Base-by-base conservation (phyloP, 1,140 invertebrate species). In the Lepidostoma basale region DNA sequence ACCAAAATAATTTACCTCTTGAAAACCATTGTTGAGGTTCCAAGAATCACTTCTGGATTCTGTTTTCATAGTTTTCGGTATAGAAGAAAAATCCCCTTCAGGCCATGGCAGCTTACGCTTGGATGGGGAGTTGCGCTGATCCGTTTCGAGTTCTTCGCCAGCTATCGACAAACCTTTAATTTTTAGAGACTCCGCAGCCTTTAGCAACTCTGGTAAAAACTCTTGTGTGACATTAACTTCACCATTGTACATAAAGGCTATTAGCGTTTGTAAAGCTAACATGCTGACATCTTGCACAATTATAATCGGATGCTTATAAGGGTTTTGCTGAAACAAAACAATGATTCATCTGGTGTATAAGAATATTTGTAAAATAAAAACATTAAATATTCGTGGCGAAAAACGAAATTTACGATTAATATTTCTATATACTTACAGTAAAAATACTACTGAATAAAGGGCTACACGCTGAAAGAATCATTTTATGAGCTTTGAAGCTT, bases 401-500 rank as follows among this genome's bases (percentile, higher is more conserved):
- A n/a, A n/a, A n/a, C n/a, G n/a, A n/a, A n/a, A n/a, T n/a, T n/a
- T n/a, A n/a, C n/a, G n/a, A n/a, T n/a, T n/a, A n/a, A n/a, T n/a
- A n/a, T n/a, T n/a, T n/a, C n/a, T n/a, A n/a, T n/a, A 56, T 10
- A 42, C 39, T 25, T 52, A 60, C 65, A 28, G 23, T 69, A 45
- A 67, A 58, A 74, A 89, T 85, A 67, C 84, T 85, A 73, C 83
- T 86, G 77, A 91, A 91, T 74, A 90, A 88, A 3, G 88, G 85
- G 78, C 89, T 90, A 72, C 89, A 90, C 1, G 89, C 89, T 5
- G 89, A 89, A 3, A 91, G 77, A 72, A 91, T 88, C 42, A 91
- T 85, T 82, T 89, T 90, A 74, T 91, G 89, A 56, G 89, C 88
- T 62, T 88, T 86, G 65, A 90, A 82, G 77, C 86, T 85, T 49